Evolutionary conservation across 2,888 invertebrate genomes (phyloP).

Genomic region (Drosophila silvestris): DNA sequence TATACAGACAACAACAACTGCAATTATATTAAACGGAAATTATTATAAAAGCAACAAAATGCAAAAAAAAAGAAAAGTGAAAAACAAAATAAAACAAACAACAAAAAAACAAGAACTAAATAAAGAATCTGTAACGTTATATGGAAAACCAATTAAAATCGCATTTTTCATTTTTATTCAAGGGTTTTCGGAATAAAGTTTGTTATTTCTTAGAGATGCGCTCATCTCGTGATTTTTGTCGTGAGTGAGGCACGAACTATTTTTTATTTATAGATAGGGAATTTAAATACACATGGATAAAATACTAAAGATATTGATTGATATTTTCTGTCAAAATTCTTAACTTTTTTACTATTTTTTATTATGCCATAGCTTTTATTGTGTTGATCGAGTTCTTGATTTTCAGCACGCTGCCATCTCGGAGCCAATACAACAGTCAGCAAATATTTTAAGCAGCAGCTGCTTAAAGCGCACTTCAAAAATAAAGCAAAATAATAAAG

Average conservation of each 20-base stretch:
- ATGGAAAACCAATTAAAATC: constrained; percentile 77
- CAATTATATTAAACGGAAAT: constrained; percentile 76
- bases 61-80: constrained; percentile 61
- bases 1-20: constrained; percentile 67
- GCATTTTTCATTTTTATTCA: constrained; percentile 26
- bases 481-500: background rate
- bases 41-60: constrained; percentile 66
- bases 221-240: background rate
- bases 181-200: background rate
- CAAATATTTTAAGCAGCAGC: background rate
- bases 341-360: background rate
- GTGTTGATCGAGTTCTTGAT: background rate
- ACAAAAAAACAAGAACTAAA: constrained; percentile 67
- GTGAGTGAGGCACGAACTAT: background rate
- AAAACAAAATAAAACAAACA: constrained; percentile 49
- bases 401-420: background rate
- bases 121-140: constrained; percentile 84
- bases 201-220: background rate
- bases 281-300: background rate
- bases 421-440: background rate
- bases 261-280: background rate
- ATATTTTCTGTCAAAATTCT: background rate
- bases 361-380: background rate
- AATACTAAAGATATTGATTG: background rate
- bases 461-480: constrained; percentile 16